Evolutionary conservation across 2,113 vertebrate genomes (phyloP), one percentile per base, ranked within the genome.

Genomic region (Triplophysa tibetana): DNA sequence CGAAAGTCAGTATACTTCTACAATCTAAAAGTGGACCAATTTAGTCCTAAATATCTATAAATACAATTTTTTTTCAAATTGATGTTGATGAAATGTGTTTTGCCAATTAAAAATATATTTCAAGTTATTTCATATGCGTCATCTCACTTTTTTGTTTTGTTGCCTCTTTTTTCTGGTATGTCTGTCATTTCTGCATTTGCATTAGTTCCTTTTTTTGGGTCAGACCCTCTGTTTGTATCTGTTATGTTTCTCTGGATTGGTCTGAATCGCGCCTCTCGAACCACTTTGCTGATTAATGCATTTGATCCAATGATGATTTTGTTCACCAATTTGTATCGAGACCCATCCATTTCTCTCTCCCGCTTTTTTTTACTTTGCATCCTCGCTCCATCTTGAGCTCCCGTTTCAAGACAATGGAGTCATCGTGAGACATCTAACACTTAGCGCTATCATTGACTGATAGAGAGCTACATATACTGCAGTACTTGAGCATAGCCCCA

Each of bases 261-360:
- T 48, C 72, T 41, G 43, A 52, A 65, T 76, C 61, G 65, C 61
- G 48, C 5, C 64, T 81, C 78, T 67, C 74, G 69, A 75, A 76
- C 80, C 84, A 87, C 78, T 85, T 79, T 83, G 50, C 69, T 64
- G 45, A 65, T 86, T 84, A 87, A 84, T 68, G 38, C 72, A 84
- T 87, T 85, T 69, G 61, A 43, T 14, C 60, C 65, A 83, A 63
- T 70, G 52, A 56, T 73, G 74, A 68, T 61, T 81, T 77, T 83
- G 75, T 84, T 81, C 78, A 81, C 78, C 77, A 72, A 81, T 73
- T 79, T 81, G 26, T 82, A 83, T 80, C 68, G 26, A 29, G 26
- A 29, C 76, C 62, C 78, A 60, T 83, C 79, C 82, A 83, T 83
- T 24, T 48, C 43, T 50, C 38, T 48, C n/a, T 43, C 58, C n/a